These are phyloP conservation scores for Cephus nigrinus DNA, from an alignment of 2,888 invertebrate species.

Conservation along the genomic window DNA sequence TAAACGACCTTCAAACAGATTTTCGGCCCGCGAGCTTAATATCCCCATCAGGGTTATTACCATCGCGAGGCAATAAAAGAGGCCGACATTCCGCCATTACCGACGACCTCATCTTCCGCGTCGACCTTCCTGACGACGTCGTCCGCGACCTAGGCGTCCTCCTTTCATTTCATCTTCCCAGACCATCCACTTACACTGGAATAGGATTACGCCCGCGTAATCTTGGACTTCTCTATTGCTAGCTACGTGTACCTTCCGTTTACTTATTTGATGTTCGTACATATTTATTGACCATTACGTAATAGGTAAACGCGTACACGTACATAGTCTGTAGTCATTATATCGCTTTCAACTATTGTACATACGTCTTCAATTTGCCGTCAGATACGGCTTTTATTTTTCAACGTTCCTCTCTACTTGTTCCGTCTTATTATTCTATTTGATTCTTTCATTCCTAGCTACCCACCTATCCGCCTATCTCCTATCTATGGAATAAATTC, in stretches of 20 bases:
- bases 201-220: neutral
- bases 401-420: neutral
- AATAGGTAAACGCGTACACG: neutral
- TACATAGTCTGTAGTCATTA: neutral
- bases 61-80: neutral
- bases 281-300: too few relatives aligned
- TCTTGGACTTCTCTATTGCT: neutral
- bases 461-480: neutral
- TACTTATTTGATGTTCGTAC: neutral
- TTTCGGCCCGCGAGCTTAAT: neutral
- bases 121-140: neutral
- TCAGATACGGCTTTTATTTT: neutral
- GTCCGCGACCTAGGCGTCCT: neutral
- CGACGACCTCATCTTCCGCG: neutral
- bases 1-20: neutral
- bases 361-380: neutral
- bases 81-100: neutral
- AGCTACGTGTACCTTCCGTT: neutral
- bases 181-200: constrained; percentile 1
- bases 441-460: neutral
- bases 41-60: neutral
- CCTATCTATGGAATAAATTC: neutral
- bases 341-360: neutral
- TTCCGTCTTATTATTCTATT: neutral
- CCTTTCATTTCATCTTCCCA: neutral